Evolutionary conservation across 1,140 invertebrate genomes (phyloP), one percentile per base, ranked within the genome.

Genomic region (Papilio aristodemus): DNA sequence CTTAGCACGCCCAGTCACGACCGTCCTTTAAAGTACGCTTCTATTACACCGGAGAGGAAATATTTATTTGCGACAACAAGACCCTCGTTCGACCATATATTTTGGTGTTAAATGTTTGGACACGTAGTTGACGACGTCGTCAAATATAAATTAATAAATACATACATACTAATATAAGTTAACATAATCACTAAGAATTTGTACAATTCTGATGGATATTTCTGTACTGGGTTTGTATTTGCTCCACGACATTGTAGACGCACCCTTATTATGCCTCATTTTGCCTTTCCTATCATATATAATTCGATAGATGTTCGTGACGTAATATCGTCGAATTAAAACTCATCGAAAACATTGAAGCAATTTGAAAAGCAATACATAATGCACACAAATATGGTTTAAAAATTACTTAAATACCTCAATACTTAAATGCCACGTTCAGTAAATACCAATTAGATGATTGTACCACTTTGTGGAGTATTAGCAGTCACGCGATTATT

Each of bases 401-500:
- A 32, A 32, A 32, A 25, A 17, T 54, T 10, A 46, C 6, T 19
- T 22, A 54, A 8, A 25, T 0, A 17, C 5, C 4, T 54, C 46
- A 54, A 54, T 22, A 4, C 46, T 22, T 22, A 54, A 54, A 17
- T 10, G 19, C 46, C 19, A 54, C 22, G 5, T 19, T 25, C 17
- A 54, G 43, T 10, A 54, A 54, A 22, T 22, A 59, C 27, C 57
- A 17, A 59, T 59, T 50, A 50, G 1, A 27, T 9, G 22, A 58
- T n/a, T 27, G 58, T 59, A 36, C 14, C 8, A 37, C 32, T 37
- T 59, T 32, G n/a, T 4, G 13, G 0, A 50, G 13, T 19, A 19
- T 62, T 17, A 39, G 14, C 36, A 17, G 36, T 62, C 59, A 62
- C 36, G 59, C 59, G 14, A 62, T 37, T 62, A 62, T 39, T 62